Base-by-base conservation (phyloP, 2,888 invertebrate species). In the Pristionchus mayeri region DNA sequence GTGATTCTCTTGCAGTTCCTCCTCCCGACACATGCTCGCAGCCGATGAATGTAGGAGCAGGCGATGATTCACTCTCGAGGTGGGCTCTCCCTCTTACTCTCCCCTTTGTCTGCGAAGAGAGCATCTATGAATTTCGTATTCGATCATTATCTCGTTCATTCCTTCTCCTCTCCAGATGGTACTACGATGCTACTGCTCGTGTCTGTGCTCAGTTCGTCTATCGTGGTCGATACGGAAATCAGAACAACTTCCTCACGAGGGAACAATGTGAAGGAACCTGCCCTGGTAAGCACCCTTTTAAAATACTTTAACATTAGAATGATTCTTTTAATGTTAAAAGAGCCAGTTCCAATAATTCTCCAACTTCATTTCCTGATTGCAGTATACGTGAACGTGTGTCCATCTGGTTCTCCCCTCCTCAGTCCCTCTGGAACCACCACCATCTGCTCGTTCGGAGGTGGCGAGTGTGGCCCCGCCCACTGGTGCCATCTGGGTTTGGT, bases 351-450 rank as follows among this genome's bases (percentile, higher is more conserved):
- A n/a, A n/a, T n/a, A n/a, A n/a, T n/a, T n/a, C n/a, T n/a, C n/a
- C n/a, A n/a, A n/a, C n/a, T n/a, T n/a, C n/a, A n/a, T n/a, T n/a
- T n/a, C n/a, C n/a, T 11, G 11, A 21, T 86, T 90, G 67, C 81
- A 91, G 91, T 91, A 50, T 91, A 87, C 88, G 90, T 89, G 67
- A 92, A 92, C 85, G 90, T 91, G 79, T 92, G 92, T 67, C 90
- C 91, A 54, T 84, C 86, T 50, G 92, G 92, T 48, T 86, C 88
- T 11, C 92, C 92, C 11, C 86, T 88, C 44, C 88, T 91, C 85
- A 87, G 86, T 48, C 84, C 86, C 54, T 85, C 87, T 67, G 88
- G 87, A 67, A 85, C 87, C 18, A 91, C 92, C 7, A 84, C 87
- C 3, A 87, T 88, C 18, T 92, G 92, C 88, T 91, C 91, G 1